Evolutionary conservation across 2,113 vertebrate species (phyloP).

Genomic region (Urocitellus parryii): DNA sequence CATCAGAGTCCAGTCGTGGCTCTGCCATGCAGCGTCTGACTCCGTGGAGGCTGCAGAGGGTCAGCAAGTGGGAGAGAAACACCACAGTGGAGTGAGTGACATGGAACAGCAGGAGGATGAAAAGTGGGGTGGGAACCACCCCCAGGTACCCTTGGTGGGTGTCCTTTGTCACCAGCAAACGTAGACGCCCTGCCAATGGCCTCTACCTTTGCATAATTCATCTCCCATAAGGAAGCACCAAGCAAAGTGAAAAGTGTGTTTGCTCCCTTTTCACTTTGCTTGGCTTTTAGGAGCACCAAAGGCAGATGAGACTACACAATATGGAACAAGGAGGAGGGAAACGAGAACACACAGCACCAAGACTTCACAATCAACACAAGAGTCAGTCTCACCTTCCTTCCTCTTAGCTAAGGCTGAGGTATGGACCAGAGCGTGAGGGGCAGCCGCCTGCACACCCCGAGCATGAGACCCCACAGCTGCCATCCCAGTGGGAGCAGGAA

Average conservation of each 20-base stretch:
- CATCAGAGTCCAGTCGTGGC: not conserved
- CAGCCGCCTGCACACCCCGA: not conserved
- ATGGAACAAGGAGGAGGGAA: not conserved
- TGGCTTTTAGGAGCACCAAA: not conserved
- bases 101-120: not conserved
- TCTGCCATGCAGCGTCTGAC: fast-evolving
- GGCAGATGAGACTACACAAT: not conserved
- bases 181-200: not conserved
- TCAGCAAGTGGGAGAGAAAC: not conserved
- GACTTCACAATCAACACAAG: not conserved
- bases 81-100: not conserved
- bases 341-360: not conserved
- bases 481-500: fast-evolving
- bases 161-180: fast-evolving
- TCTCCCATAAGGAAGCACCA: no score
- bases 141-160: no score
- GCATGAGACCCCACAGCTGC: fast-evolving
- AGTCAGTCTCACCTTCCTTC: not conserved
- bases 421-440: not conserved
- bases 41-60: not conserved
- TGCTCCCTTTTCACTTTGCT: not conserved
- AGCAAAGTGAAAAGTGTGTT: no score
- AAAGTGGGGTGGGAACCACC: no score
- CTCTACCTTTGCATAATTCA: not conserved
- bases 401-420: not conserved